Base-by-base conservation (phyloP, 1,140 invertebrate species). In the Caenorhabditis remanei region DNA sequence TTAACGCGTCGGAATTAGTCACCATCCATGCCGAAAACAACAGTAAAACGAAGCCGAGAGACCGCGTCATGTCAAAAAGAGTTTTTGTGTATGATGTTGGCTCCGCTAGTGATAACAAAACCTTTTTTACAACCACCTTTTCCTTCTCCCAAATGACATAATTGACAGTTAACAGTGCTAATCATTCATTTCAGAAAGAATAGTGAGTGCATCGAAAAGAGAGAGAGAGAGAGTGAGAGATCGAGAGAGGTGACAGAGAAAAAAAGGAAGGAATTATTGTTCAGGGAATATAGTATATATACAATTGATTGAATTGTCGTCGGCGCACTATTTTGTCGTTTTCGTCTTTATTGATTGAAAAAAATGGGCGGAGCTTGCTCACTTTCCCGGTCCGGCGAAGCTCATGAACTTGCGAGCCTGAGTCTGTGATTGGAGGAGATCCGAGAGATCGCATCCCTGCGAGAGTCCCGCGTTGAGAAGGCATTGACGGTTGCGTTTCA, bases 361-460 rank as follows among this genome's bases (percentile, higher is more conserved):
- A 32, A 32, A n/a, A n/a, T n/a, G n/a, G n/a, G n/a, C 2, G 32
- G 21, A 8, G 24, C 24, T 48, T 40, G 56, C 14, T 56, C 55
- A 63, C 40, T 84, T 58, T 75, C 87, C 87, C 2, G 87, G 87
- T 40, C 87, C 87, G 19, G 87, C 87, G 55, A 88, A 88, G 75
- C 87, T 88, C 63, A 79, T 79, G 87, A 88, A 88, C 41, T 88
- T 88, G 43, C 71, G 87, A 41, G 87, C 83, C 67, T 88, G 61
- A 85, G 86, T 75, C 24, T 56, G 83, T 9, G 53, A 24, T 53
- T 56, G 85, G 14, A 79, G 63, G 9, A 88, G 75, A 50, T 89
- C 88, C n/a, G 86, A 88, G 5, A 89, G 58, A 83, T 89, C 88
- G 75, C 88, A 89, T 79, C 88, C 88, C 71, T 89, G 88, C 19